phyloP scores from a whole-genome alignment of 2,797 vertebrate species.

The Acanthornis magna region DNA sequence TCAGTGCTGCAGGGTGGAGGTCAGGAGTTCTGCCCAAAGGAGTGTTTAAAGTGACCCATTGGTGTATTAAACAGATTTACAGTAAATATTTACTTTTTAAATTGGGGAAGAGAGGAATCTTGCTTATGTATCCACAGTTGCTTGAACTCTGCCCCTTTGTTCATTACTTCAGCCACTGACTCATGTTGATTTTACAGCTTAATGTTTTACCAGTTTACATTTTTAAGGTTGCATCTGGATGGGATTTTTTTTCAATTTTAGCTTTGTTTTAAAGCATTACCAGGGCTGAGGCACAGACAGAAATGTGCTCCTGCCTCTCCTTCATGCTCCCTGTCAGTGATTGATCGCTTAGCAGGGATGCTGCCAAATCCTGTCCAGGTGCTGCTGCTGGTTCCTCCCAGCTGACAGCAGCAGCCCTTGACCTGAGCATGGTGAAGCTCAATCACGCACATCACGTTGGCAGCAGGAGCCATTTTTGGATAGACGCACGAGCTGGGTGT shows the following conservation, averaged over 20 bases:
- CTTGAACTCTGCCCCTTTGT: neutral
- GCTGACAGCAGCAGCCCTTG: neutral
- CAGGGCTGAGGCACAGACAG: neutral
- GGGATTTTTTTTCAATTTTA: neutral
- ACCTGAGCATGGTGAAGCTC: neutral
- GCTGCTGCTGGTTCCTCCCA: neutral
- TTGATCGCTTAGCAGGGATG: neutral
- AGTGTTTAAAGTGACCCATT: accelerated
- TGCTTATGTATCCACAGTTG: neutral
- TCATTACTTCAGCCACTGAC: neutral
- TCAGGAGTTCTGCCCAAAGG: neutral
- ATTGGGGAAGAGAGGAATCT: neutral
- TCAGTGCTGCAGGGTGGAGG: neutral
- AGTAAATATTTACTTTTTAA: neutral
- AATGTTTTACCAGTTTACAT: neutral
- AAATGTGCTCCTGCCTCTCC: neutral
- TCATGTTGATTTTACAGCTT: conserved; percentile 21
- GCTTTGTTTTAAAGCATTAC: neutral
- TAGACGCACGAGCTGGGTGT: neutral
- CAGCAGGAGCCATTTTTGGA: neutral
- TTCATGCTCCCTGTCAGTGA: neutral
- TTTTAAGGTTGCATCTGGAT: neutral
- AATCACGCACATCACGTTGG: accelerated
- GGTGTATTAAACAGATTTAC: neutral
- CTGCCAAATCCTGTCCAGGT: neutral